phyloP scores from a whole-genome alignment of 2,113 vertebrate species.

The Todiramphus saurophagus region DNA sequence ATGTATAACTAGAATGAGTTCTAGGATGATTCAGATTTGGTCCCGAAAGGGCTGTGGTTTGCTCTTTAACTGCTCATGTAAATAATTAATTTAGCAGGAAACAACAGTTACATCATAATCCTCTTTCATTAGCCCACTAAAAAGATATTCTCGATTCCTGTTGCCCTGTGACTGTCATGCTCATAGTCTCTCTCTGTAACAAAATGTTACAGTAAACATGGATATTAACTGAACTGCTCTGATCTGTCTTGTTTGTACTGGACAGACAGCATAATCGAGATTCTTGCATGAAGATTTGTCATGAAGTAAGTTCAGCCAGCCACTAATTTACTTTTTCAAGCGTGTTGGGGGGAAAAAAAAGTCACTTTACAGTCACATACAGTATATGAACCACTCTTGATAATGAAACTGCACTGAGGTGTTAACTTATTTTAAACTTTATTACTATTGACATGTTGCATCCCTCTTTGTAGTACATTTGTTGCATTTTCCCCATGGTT shows the following conservation, averaged over 20 bases:
- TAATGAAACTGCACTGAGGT: slow-evolving; percentile 61
- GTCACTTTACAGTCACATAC: slow-evolving; percentile 46
- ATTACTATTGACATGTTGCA: slow-evolving; percentile 44
- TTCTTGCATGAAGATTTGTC: slow-evolving; percentile 12
- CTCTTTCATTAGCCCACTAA: background rate
- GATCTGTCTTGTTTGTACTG: slow-evolving; percentile 28
- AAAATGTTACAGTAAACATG: background rate
- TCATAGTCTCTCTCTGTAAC: background rate
- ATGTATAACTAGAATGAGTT: background rate
- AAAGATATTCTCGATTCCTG: background rate
- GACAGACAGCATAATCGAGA: slow-evolving; percentile 13
- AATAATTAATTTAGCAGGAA: background rate
- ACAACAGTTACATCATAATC: background rate
- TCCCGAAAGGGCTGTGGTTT: background rate
- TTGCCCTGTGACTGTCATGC: background rate
- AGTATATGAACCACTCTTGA: slow-evolving; percentile 68
- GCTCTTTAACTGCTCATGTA: background rate
- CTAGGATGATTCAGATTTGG: slow-evolving; percentile 21
- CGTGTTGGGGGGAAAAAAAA: slow-evolving; percentile 45
- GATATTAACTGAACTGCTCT: background rate
- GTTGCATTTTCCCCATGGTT: slow-evolving; percentile 55
- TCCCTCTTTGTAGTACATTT: slow-evolving; percentile 65
- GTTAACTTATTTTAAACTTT: slow-evolving; percentile 51
- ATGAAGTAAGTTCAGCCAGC: slow-evolving; percentile 35
- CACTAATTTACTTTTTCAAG: slow-evolving; percentile 10